Evolutionary conservation across 2,888 invertebrate genomes (phyloP).

Genomic region (Oxystoma pomonae): DNA sequence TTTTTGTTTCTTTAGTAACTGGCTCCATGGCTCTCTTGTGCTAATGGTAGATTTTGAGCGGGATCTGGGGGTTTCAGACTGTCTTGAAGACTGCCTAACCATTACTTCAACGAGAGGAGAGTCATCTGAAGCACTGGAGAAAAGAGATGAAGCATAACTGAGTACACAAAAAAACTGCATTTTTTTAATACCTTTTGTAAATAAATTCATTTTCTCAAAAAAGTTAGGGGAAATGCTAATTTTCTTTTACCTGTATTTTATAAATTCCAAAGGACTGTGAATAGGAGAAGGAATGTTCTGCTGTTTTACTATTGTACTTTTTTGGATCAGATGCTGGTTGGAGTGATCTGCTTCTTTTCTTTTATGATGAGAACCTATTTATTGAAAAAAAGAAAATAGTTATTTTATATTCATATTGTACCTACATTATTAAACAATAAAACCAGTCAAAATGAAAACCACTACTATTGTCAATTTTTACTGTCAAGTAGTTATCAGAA

Average conservation of each 20-base stretch:
- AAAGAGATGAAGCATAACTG: not conserved
- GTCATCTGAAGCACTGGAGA: constrained; percentile 25
- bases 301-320: constrained; percentile 22
- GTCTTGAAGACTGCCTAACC: constrained; percentile 26
- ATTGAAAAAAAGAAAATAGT: too few relatives aligned
- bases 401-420: too few relatives aligned
- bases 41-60: constrained; percentile 30
- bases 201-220: too few relatives aligned
- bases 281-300: constrained; percentile 23
- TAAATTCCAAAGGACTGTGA: not conserved
- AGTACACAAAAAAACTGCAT: not conserved
- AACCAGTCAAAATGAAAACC: too few relatives aligned
- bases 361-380: too few relatives aligned
- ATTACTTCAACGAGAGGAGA: constrained; percentile 33
- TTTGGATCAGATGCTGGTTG: constrained; percentile 24
- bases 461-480: too few relatives aligned
- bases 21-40: constrained; percentile 35
- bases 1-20: constrained; percentile 35
- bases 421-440: too few relatives aligned
- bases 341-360: constrained; percentile 17
- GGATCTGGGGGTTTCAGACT: constrained; percentile 17
- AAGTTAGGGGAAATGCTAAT: too few relatives aligned
- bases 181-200: too few relatives aligned
- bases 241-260: not conserved
- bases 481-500: too few relatives aligned